Percentiles rank a stretch among this genome's conserved stretches.
These are phyloP conservation scores for Drosophila peninsularis DNA, from an alignment of 2,888 invertebrate species.

Conservation along the genomic window DNA sequence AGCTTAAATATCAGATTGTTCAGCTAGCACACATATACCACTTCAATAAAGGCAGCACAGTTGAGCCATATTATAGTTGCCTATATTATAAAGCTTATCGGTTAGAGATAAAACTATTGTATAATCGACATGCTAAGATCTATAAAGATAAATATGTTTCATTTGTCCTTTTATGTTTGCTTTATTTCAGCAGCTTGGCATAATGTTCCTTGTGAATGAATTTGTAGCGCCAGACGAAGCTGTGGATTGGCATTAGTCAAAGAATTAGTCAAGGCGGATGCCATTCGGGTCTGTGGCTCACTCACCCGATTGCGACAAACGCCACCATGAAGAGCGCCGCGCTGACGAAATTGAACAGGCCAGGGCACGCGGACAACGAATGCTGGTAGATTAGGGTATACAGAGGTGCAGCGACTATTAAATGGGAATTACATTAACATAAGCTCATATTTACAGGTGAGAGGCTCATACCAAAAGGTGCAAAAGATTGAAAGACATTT, in stretches of 20 bases:
- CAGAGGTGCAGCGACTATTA: slow-evolving; percentile 86
- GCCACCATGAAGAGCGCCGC: slow-evolving; percentile 84
- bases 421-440: not conserved
- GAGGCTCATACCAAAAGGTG: slow-evolving; percentile 85
- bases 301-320: slow-evolving; percentile 79
- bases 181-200: slow-evolving; percentile 70
- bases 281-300: slow-evolving; percentile 33
- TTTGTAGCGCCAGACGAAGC: slow-evolving; percentile 74
- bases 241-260: slow-evolving; percentile 23
- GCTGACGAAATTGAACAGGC: slow-evolving; percentile 87
- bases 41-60: slow-evolving; percentile 33
- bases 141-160: not conserved
- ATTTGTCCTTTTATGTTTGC: too few relatives aligned
- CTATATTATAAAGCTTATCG: too few relatives aligned
- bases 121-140: too few relatives aligned
- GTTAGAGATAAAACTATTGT: too few relatives aligned
- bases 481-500: slow-evolving; percentile 87
- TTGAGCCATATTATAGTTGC: too few relatives aligned
- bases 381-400: slow-evolving; percentile 88
- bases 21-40: not conserved
- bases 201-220: slow-evolving; percentile 68
- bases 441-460: not conserved
- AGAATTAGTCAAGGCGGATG: not conserved
- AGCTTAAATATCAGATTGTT: not conserved
- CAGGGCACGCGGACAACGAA: slow-evolving; percentile 86